Percentiles rank a stretch among this genome's conserved stretches.
These are phyloP conservation scores for Hypena proboscidalis DNA, from an alignment of 2,888 invertebrate genomes.

Conservation along the genomic window DNA sequence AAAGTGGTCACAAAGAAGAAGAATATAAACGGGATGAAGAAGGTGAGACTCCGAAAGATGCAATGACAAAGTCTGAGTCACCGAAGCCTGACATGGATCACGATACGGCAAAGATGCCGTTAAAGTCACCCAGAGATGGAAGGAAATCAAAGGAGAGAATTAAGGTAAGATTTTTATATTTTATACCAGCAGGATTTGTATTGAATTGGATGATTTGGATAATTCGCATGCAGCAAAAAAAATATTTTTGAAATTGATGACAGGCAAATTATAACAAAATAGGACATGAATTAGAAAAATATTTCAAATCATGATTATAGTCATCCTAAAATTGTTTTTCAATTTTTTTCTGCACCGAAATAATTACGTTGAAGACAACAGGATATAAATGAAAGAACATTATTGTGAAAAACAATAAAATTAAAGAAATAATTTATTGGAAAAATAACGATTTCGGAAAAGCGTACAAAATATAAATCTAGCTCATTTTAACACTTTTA, in stretches of 20 bases:
- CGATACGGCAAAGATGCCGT: neutral
- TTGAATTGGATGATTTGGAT: too few species aligned
- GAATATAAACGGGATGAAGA: neutral
- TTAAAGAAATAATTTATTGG: constrained; percentile 69
- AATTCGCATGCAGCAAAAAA: too few species aligned
- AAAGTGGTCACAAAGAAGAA: constrained; percentile 7
- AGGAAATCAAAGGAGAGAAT: neutral
- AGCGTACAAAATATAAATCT: constrained; percentile 59
- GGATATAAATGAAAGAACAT: constrained; percentile 29
- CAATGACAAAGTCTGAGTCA: neutral
- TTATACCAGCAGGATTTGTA: neutral
- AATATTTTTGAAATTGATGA: too few species aligned
- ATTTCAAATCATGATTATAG: too few species aligned
- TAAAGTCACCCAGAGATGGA: neutral
- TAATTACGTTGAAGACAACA: too few species aligned
- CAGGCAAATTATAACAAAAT: too few species aligned
- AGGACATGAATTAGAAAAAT: too few species aligned
- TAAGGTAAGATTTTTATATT: constrained; percentile 7
- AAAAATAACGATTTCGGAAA: constrained; percentile 55
- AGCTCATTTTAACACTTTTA: constrained; percentile 45
- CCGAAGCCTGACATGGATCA: neutral
- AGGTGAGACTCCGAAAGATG: too few species aligned
- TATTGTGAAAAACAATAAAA: constrained; percentile 51
- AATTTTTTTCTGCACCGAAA: too few species aligned
- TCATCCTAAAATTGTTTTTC: too few species aligned